phyloP scores from a whole-genome alignment of 1,140 invertebrate species.

The Branchinecta lynchi region DNA sequence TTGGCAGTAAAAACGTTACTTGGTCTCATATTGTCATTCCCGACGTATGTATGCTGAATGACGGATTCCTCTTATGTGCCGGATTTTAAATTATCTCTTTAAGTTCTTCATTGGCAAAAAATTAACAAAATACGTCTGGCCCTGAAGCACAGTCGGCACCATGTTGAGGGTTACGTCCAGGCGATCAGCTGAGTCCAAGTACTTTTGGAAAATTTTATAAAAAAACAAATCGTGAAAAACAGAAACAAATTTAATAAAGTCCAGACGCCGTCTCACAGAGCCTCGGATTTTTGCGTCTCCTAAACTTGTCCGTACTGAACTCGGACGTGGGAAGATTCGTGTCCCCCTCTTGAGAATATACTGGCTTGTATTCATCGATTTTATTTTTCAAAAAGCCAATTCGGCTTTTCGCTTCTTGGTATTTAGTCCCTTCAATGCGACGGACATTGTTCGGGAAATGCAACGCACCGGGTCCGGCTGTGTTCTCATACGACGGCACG shows the following conservation, averaged over 20 bases:
- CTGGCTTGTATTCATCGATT: not conserved
- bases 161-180: too few relatives aligned
- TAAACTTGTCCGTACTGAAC: not conserved
- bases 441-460: not conserved
- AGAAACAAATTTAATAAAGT: constrained; percentile 15
- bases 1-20: too few relatives aligned
- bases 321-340: not conserved
- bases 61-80: too few relatives aligned
- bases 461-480: not conserved
- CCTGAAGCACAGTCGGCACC: too few relatives aligned
- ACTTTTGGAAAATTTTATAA: too few relatives aligned
- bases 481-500: not conserved
- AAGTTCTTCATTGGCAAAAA: too few relatives aligned
- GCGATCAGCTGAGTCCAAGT: too few relatives aligned
- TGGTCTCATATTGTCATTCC: too few relatives aligned
- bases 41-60: too few relatives aligned
- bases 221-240: too few relatives aligned
- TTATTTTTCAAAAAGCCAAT: not conserved
- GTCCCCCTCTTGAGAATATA: not conserved
- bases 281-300: not conserved
- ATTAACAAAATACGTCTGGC: too few relatives aligned
- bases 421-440: not conserved
- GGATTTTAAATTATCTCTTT: too few relatives aligned
- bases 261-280: constrained; percentile 19
- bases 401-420: not conserved